Percentiles rank a stretch among this genome's conserved stretches.
phyloP scores from a whole-genome alignment of 2,113 vertebrate species.

The Pontoporia blainvillei region DNA sequence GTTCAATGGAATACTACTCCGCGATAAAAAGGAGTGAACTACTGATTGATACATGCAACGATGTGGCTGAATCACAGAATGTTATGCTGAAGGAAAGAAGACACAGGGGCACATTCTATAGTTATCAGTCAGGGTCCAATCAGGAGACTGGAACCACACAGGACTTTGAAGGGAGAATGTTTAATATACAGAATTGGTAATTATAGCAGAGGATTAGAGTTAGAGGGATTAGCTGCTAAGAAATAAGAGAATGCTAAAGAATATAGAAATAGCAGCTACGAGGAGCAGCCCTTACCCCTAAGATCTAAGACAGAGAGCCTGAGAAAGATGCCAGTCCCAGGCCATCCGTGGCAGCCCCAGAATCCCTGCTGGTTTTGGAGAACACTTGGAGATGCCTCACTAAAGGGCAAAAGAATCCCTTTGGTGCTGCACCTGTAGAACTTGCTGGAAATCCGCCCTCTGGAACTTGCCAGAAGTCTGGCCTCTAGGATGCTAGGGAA shows the following conservation, averaged over 20 bases:
- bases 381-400: background rate
- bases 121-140: background rate
- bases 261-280: background rate
- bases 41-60: background rate
- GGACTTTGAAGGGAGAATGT: background rate
- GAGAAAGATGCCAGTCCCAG: background rate
- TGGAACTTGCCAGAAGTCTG: background rate
- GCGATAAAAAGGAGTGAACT: background rate
- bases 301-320: background rate
- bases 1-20: background rate
- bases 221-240: background rate
- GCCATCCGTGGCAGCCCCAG: background rate
- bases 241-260: background rate
- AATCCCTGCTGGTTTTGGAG: background rate
- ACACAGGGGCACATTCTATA: rapidly evolving
- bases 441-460: background rate
- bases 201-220: background rate
- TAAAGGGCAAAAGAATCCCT: background rate
- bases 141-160: background rate
- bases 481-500: background rate
- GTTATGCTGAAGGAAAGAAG: background rate
- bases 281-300: background rate
- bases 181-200: background rate
- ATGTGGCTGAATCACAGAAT: background rate
- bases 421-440: background rate